Evolutionary conservation across 2,888 invertebrate species (phyloP), one percentile per base, ranked within the genome.

Genomic region (Tholera decimalis): DNA sequence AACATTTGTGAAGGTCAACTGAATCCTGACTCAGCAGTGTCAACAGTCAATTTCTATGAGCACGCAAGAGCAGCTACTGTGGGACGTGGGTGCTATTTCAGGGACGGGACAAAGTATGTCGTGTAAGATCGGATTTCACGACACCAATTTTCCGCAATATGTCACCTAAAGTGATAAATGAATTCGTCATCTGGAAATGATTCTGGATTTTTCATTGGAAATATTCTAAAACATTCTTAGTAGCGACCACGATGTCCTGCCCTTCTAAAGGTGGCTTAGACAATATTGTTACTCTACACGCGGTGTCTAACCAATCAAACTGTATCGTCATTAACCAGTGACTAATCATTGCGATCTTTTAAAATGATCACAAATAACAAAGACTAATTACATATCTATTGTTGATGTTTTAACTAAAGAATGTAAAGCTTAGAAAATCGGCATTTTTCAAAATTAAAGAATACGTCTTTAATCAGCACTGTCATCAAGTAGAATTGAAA

Each of bases 1-100:
- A 79, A 72, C 67, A 63, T 63, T 72, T 41, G 51, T 71, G 68
- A 77, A 83, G 78, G 79, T 77, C 74, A 76, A 70, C 61, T 50
- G 53, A 74, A 69, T 68, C 73, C 77, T 78, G 79, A 79, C 73
- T 71, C 61, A 71, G 53, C 59, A 63, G 68, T 63, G 64, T 62
- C 67, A 65, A 62, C 62, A 56, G 53, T 54, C 62, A 75, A 51
- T 76, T 61, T 68, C 58, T 61, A 50, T 63, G 30, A 62, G 46
- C 78, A 71, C 71, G 66, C 66, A 59, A 69, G 20, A 54, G 18
- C 43, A 49, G 11, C 33, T 35, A 30, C 41, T 22, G 35, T 30
- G 15, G 41, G 33, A 35, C 20, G 35, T 30, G 15, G 41, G 33
- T 43, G 43, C 39, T 49, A 62, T 62, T 76, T 53, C 55, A 59